phyloP scores from a whole-genome alignment of 1,140 invertebrate species.

The Stegodyphus mimosarum region DNA sequence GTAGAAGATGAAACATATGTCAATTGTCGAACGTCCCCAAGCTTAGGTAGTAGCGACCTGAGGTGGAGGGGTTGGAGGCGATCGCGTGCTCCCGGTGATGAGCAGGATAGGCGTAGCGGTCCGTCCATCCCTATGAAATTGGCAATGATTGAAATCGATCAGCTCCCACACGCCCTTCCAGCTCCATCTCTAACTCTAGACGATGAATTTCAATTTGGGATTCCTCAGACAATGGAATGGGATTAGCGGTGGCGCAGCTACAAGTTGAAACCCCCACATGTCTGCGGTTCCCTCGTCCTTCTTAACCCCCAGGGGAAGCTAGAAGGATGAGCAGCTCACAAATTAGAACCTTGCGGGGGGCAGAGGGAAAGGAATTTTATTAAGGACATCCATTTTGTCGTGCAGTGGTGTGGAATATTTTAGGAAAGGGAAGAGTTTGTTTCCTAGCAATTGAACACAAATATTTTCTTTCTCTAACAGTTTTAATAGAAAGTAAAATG shows the following conservation, averaged over 20 bases:
- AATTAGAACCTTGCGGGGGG: too few relatives aligned
- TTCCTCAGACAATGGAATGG: conserved; percentile 11
- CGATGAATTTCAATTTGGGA: conserved; percentile 57
- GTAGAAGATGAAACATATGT: neutral
- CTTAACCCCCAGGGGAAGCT: conserved; percentile 5
- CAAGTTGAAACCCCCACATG: conserved; percentile 5
- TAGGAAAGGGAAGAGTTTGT: neutral
- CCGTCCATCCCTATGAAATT: conserved; percentile 37
- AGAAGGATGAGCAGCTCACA: neutral
- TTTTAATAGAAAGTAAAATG: neutral
- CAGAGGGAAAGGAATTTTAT: neutral
- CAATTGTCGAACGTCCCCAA: neutral
- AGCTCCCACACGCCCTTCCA: neutral
- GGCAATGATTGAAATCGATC: conserved; percentile 60
- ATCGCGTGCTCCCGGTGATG: conserved; percentile 18
- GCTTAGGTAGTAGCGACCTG: neutral
- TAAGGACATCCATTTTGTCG: conserved; percentile 11
- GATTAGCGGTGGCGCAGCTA: conserved; percentile 28
- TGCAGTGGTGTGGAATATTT: neutral
- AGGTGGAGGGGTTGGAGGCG: neutral
- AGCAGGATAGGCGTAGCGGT: neutral
- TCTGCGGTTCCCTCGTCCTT: neutral
- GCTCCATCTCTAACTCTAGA: neutral
- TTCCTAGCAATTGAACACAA: too few relatives aligned
- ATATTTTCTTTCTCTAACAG: neutral